Conservation (phyloP, 2,888 invertebrate genomes). For the Xanthia togata region DNA sequence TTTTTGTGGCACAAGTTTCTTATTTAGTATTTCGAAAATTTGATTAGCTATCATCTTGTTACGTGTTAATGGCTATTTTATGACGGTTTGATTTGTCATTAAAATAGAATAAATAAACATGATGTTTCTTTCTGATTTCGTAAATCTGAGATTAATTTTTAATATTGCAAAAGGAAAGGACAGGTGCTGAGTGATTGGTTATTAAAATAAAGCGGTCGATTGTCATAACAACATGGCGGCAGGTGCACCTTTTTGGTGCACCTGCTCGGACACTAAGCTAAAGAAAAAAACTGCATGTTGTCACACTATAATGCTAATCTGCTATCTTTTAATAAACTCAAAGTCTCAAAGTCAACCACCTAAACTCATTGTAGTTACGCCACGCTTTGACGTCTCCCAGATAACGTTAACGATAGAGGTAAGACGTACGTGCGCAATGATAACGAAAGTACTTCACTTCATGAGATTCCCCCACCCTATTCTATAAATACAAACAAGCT, state of each 20-base stretch:
- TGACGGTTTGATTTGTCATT: conserved; percentile 26
- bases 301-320: background rate
- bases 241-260: conserved; percentile 23
- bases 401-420: conserved; percentile 39
- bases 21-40: conserved; percentile 12
- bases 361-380: conserved; percentile 24
- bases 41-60: conserved; percentile 32
- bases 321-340: conserved; percentile 7
- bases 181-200: conserved; percentile 15
- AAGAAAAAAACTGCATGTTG: background rate
- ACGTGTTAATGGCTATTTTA: conserved; percentile 25
- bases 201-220: conserved; percentile 25
- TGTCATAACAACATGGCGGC: conserved; percentile 5
- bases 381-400: conserved; percentile 30
- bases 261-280: conserved; percentile 2
- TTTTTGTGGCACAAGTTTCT: conserved; percentile 32
- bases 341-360: conserved; percentile 28
- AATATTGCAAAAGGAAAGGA: background rate
- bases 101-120: background rate
- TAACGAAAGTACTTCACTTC: conserved; percentile 34
- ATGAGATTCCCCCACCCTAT: conserved; percentile 22
- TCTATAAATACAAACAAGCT: conserved; percentile 37
- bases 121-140: conserved; percentile 1
- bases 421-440: conserved; percentile 35
- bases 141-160: background rate